Conservation (phyloP, 2,113 vertebrate species). For the Tor tambroides region DNA sequence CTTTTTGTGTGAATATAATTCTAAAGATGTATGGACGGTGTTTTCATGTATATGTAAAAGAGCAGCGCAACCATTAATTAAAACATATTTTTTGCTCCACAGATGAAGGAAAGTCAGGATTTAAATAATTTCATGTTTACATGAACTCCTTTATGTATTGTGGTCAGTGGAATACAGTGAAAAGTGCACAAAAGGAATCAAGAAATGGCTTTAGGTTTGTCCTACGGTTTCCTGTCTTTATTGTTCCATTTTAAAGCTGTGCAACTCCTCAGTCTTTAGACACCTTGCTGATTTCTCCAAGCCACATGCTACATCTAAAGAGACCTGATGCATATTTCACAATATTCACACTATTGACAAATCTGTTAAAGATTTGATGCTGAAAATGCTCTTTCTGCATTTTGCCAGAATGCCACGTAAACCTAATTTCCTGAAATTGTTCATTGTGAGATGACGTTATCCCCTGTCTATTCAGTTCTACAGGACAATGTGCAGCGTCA, state of each 20-base stretch:
- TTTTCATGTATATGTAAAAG: not conserved
- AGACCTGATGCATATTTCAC: not conserved
- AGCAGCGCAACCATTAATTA: not conserved
- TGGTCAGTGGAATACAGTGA: not conserved
- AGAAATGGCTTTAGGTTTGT: not conserved
- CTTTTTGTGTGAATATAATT: not conserved
- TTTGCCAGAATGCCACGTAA: not conserved
- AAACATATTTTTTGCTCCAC: not conserved
- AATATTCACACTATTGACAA: not conserved
- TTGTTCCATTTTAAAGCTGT: not conserved
- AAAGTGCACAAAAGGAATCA: not conserved
- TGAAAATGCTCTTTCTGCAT: not conserved
- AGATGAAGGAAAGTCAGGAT: not conserved
- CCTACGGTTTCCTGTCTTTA: not conserved
- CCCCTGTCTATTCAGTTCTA: not conserved
- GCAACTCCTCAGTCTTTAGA: not conserved
- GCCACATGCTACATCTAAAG: not conserved
- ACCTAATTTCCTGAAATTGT: constrained; percentile 14
- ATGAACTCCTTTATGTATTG: not conserved
- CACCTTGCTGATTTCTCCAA: not conserved
- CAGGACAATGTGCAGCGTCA: constrained; percentile 14
- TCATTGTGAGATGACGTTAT: constrained; percentile 21
- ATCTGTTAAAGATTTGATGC: not conserved
- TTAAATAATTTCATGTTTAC: not conserved
- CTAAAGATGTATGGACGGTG: not conserved